phyloP scores from a whole-genome alignment of 1,140 invertebrate species.

The Condylostylus longicornis region DNA sequence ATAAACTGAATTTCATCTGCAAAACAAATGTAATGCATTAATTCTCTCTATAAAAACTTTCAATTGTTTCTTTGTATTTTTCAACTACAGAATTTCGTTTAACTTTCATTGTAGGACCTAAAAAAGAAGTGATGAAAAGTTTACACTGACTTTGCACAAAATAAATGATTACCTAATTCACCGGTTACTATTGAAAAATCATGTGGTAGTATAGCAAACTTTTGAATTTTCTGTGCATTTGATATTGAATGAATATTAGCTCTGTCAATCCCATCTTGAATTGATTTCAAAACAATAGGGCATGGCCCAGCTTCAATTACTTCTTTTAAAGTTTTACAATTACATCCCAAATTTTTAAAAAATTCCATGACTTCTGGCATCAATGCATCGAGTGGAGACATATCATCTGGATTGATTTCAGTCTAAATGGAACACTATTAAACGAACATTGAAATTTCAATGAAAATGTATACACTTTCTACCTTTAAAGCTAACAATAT shows the following conservation, averaged over 20 bases:
- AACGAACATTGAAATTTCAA: no score
- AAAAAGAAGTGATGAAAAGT: no score
- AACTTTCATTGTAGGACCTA: constrained; percentile 71
- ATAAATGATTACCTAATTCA: constrained; percentile 62
- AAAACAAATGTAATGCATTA: no score
- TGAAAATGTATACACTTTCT: no score
- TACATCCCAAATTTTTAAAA: constrained; percentile 49
- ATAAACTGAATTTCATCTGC: no score
- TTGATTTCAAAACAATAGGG: constrained; percentile 41
- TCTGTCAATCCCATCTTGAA: constrained; percentile 56
- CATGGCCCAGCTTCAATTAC: constrained; percentile 41
- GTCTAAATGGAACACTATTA: not conserved
- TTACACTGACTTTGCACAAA: no score
- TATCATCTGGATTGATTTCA: constrained; percentile 37
- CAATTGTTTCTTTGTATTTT: constrained; percentile 48
- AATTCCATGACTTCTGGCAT: constrained; percentile 43
- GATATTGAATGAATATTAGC: constrained; percentile 64
- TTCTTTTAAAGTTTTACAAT: constrained; percentile 50
- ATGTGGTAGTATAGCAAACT: constrained; percentile 61
- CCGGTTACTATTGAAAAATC: constrained; percentile 72
- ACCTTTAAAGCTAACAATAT: constrained; percentile 69
- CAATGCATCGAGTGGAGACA: constrained; percentile 49
- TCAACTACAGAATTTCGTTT: constrained; percentile 48
- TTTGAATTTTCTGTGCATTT: constrained; percentile 72
- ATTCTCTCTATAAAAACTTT: constrained; percentile 43